Base-by-base conservation (phyloP, 2,888 invertebrate genomes). In the Napeogenes sylphis region DNA sequence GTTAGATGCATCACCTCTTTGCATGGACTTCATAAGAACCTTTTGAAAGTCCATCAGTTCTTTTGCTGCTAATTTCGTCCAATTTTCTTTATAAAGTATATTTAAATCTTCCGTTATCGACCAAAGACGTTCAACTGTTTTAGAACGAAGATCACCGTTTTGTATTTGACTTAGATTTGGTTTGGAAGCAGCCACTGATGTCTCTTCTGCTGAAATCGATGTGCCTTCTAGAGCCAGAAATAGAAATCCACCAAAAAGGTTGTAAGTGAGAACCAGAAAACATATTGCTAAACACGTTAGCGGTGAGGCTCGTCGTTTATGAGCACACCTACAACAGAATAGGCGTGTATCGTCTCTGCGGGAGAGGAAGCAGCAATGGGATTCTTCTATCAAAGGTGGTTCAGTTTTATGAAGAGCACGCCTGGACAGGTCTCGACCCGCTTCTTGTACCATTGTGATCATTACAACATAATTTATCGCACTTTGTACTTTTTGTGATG, bases 51-150 rank as follows among this genome's bases (percentile, higher is more conserved):
- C 93, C 82, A 95, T 92, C 71, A 98, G 95, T 83, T 96, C 96
- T 70, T 94, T 93, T n/a, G 96, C 95, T 0, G 97, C 97, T 68
- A 96, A 83, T 70, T 94, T 92, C 14, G 97, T 97, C 97, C 98
- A 98, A 83, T 98, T 98, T 75, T 96, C 95, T 76, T 96, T 95
- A 81, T 97, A 96, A 62, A 98, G 90, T 72, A 98, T 96, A 81
- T 98, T 98, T 61, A 97, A 90, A 78, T 96, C 95, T 81, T 95
- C 95, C 0, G 97, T 96, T 70, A 96, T 95, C 65, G 95, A 94
- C 96, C 96, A 96, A 64, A 96, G 90, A 13, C 94, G 92, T 83
- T 96, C 95, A 2, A 96, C 96, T 4, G 96, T 95, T 64, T 78
- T 92, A 1, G 93, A 92, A 59, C 95, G 90, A 66, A 95, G 85